Percentiles rank a stretch among this genome's conserved stretches.
Evolutionary conservation across 2,888 invertebrate genomes (phyloP).

Genomic region (Diogma glabrata): DNA sequence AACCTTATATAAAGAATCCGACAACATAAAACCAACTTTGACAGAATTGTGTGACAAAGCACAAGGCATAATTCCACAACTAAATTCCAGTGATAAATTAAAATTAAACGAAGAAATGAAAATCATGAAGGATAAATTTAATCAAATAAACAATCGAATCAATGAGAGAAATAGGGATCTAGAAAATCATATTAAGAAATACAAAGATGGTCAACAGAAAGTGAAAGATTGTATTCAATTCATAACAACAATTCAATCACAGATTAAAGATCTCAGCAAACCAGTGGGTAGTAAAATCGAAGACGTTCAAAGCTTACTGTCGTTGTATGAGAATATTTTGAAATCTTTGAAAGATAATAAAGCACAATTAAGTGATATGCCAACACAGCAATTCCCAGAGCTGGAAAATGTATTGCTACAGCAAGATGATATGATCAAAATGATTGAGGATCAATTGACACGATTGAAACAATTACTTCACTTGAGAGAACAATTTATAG

Average conservation of each 20-base stretch:
- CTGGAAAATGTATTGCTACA: slow-evolving; percentile 65
- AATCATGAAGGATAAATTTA: slow-evolving; percentile 65
- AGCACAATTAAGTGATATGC: slow-evolving; percentile 62
- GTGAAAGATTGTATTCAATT: slow-evolving; percentile 70
- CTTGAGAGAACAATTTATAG: slow-evolving; percentile 78
- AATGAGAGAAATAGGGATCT: slow-evolving; percentile 62
- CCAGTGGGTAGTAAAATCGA: slow-evolving; percentile 80
- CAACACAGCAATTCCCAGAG: slow-evolving; percentile 64
- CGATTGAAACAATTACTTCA: slow-evolving; percentile 65
- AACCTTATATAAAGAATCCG: slow-evolving; percentile 62
- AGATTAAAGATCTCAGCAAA: slow-evolving; percentile 69
- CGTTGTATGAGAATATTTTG: slow-evolving; percentile 65
- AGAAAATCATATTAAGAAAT: slow-evolving; percentile 66
- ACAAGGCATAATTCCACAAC: slow-evolving; percentile 63
- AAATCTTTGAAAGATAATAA: slow-evolving; percentile 68
- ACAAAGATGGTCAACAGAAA: slow-evolving; percentile 67
- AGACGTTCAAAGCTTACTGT: slow-evolving; percentile 75
- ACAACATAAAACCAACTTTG: slow-evolving; percentile 56
- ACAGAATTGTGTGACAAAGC: slow-evolving; percentile 67
- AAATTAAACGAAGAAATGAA: slow-evolving; percentile 71
- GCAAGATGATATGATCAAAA: slow-evolving; percentile 75
- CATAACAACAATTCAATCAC: slow-evolving; percentile 69
- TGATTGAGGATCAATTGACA: slow-evolving; percentile 76
- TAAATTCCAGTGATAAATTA: slow-evolving; percentile 76
- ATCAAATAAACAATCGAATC: slow-evolving; percentile 59